Evolutionary conservation across 1,140 invertebrate species (phyloP).

Genomic region (Trachelipus rathkii): DNA sequence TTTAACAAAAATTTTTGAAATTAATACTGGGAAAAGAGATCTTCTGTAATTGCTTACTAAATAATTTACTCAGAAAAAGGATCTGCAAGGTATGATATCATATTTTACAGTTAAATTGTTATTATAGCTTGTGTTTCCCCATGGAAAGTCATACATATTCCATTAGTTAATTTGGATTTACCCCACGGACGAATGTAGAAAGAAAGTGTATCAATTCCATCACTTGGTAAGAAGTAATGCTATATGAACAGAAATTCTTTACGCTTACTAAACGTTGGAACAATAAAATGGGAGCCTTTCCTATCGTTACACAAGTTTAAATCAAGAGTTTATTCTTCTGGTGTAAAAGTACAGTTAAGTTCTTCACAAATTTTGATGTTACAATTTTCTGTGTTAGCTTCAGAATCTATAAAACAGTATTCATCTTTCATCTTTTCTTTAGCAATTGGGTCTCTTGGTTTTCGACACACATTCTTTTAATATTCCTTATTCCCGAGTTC

Average conservation of each 20-base stretch:
- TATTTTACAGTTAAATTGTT: neutral
- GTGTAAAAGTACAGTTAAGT: neutral
- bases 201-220: neutral
- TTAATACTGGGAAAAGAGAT: neutral
- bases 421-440: neutral
- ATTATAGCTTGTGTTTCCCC: neutral
- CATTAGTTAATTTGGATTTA: neutral
- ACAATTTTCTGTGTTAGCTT: neutral
- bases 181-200: neutral
- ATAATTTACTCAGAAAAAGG: neutral
- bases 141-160: neutral
- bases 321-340: neutral
- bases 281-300: neutral
- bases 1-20: neutral
- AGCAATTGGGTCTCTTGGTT: neutral
- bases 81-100: neutral
- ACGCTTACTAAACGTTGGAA: neutral
- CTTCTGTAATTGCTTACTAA: neutral
- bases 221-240: neutral
- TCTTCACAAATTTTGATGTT: neutral
- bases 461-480: neutral
- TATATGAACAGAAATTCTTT: neutral
- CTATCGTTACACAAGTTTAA: neutral
- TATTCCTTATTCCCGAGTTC: neutral
- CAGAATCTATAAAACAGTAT: neutral